These are phyloP conservation scores for Kradibia gibbosae DNA, from an alignment of 1,140 invertebrate species.

Conservation along the genomic window DNA sequence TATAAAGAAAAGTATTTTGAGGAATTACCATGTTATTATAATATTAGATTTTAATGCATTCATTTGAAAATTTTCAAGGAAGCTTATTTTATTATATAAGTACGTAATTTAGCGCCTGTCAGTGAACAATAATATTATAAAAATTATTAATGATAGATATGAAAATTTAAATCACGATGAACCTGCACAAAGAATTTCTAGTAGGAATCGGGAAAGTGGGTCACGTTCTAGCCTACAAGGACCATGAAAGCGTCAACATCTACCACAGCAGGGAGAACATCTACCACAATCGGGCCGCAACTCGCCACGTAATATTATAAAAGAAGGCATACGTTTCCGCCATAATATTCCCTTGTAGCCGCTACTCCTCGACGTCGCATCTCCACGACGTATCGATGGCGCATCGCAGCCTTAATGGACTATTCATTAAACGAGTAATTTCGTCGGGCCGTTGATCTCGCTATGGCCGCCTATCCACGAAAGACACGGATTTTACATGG, in stretches of 20 bases:
- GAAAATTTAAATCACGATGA: background rate
- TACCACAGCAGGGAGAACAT: background rate
- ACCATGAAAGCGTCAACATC: conserved; percentile 12
- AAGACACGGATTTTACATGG: conserved; percentile 51
- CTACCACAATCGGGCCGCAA: conserved; percentile 4
- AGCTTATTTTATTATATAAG: too few relatives aligned
- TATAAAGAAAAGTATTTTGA: too few relatives aligned
- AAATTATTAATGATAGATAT: background rate
- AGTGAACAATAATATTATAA: too few relatives aligned
- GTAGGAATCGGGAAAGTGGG: conserved; percentile 33
- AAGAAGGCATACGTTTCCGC: conserved; percentile 25
- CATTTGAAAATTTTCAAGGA: too few relatives aligned
- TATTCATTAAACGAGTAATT: background rate
- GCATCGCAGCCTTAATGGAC: background rate
- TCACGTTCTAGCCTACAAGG: conserved; percentile 9
- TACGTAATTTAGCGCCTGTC: too few relatives aligned
- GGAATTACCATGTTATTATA: too few relatives aligned
- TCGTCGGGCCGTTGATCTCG: background rate
- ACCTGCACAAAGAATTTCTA: background rate
- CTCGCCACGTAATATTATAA: background rate
- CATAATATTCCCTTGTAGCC: background rate
- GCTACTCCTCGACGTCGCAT: background rate
- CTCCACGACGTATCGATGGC: background rate
- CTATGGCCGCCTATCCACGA: conserved; percentile 44
- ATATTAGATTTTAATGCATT: too few relatives aligned